Base-by-base conservation (phyloP, 2,888 invertebrate species). In the Andrena bicolor region DNA sequence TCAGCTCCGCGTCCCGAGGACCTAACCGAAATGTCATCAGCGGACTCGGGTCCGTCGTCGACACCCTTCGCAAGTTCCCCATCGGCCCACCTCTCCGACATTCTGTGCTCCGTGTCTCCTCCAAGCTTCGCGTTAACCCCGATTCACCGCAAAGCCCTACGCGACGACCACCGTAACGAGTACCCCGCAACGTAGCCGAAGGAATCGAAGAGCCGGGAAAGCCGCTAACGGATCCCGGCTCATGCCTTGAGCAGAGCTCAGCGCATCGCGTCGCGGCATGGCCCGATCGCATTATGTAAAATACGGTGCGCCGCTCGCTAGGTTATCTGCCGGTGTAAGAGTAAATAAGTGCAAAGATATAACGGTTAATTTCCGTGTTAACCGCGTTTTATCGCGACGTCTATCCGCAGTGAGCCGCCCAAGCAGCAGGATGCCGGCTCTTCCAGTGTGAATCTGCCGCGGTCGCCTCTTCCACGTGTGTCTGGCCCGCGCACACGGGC, bases 321-420 rank as follows among this genome's bases (percentile, higher is more conserved):
- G 73, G 82, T 86, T 87, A 87, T 88, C 87, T 80, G 69, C 76
- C 61, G 63, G 85, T 82, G 88, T 86, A 87, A 88, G 89, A 90
- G 90, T 91, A 92, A 93, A 92, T 91, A 91, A 92, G 92, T 92
- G 93, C 91, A 91, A 91, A 92, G 93, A 93, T 92, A 92, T 93
- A 93, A 93, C 93, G 93, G 93, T 93, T 93, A 90, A 92, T 93
- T 93, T 93, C 93, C 93, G 92, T 91, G 90, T 91, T 91, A 91
- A 91, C 90, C 90, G 89, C 90, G 91, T 88, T 92, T 88, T 93
- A 92, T 93, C 93, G 92, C 90, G 85, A 85, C 90, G 92, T 91
- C 91, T 92, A 92, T 93, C 92, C 92, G 87, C 91, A 87, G 88
- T 86, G 88, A 90, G 87, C 90, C 89, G 89, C 85, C 89, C 90